A percentile compares a stretch with the other conserved stretches of the same genome.
These are phyloP conservation scores for Brachyptera putata DNA, from an alignment of 2,888 invertebrate species.

Conservation along the genomic window DNA sequence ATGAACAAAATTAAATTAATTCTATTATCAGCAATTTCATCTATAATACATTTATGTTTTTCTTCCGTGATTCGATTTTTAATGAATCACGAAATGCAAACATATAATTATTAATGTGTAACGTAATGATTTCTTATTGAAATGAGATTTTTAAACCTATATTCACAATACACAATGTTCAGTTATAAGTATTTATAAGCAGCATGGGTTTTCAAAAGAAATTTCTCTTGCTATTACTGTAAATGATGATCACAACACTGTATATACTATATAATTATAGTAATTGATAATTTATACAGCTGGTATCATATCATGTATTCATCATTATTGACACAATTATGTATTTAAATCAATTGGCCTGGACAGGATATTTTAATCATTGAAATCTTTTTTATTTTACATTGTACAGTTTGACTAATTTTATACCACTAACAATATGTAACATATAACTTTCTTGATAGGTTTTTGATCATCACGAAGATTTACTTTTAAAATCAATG, in stretches of 20 bases:
- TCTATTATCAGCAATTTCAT: conserved; percentile 11
- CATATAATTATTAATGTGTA: no score
- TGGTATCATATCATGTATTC: conserved; percentile 6
- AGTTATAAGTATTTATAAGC: conserved; percentile 28
- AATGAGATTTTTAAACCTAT: conserved; percentile 37
- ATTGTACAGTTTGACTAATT: conserved; percentile 27
- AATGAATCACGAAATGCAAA: background rate
- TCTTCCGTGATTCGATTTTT: background rate
- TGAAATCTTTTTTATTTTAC: conserved; percentile 21
- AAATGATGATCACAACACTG: no score
- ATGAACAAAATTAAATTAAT: conserved; percentile 9
- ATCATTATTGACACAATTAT: conserved; percentile 21
- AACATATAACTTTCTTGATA: conserved; percentile 32
- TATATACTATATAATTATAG: conserved; percentile 29
- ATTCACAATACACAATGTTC: conserved; percentile 38
- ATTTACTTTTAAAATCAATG: no score
- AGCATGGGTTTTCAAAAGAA: background rate
- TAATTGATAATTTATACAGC: conserved; percentile 26
- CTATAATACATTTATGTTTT: conserved; percentile 22
- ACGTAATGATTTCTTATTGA: conserved; percentile 31
- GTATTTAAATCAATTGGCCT: conserved; percentile 24
- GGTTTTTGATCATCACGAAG: no score
- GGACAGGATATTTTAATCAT: conserved; percentile 25
- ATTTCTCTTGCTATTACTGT: background rate
- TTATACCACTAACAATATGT: conserved; percentile 27